These are phyloP conservation scores for Rhadina sibilatrix DNA, from an alignment of 2,113 vertebrate species.

Conservation along the genomic window DNA sequence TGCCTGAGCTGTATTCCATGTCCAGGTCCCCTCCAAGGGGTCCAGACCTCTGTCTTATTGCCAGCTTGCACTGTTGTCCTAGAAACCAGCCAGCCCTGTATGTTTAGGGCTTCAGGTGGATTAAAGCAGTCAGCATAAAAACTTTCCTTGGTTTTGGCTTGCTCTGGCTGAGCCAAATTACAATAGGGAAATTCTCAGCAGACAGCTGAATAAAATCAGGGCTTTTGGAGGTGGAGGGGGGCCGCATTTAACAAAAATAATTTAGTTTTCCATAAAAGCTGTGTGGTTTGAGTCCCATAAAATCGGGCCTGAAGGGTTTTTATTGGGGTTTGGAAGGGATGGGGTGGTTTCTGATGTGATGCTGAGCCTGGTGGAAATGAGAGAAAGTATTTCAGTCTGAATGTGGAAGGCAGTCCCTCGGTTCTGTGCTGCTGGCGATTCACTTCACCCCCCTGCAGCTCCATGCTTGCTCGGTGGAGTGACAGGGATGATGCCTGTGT, in stretches of 20 bases:
- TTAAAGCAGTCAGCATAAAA: neutral
- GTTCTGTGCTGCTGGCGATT: neutral
- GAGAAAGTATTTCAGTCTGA: neutral
- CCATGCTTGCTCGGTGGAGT: neutral
- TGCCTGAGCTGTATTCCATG: neutral
- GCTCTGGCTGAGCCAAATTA: neutral
- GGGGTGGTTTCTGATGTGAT: neutral
- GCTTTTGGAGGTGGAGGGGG: neutral
- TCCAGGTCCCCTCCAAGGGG: neutral
- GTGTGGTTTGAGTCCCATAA: neutral
- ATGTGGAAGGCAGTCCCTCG: neutral
- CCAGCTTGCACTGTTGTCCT: accelerated
- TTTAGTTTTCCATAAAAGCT: neutral
- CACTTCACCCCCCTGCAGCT: neutral
- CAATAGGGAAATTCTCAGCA: neutral
- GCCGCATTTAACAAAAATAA: neutral
- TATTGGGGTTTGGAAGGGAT: neutral
- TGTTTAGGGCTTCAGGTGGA: accelerated
- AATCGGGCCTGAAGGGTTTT: neutral
- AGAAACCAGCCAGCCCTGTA: neutral
- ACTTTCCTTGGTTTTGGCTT: neutral
- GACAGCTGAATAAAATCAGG: neutral
- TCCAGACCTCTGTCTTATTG: neutral
- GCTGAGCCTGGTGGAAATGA: neutral
- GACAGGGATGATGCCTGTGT: neutral